Evolutionary conservation across 2,888 invertebrate genomes (phyloP), one percentile per base, ranked within the genome.

Genomic region (Acleris sparsana): DNA sequence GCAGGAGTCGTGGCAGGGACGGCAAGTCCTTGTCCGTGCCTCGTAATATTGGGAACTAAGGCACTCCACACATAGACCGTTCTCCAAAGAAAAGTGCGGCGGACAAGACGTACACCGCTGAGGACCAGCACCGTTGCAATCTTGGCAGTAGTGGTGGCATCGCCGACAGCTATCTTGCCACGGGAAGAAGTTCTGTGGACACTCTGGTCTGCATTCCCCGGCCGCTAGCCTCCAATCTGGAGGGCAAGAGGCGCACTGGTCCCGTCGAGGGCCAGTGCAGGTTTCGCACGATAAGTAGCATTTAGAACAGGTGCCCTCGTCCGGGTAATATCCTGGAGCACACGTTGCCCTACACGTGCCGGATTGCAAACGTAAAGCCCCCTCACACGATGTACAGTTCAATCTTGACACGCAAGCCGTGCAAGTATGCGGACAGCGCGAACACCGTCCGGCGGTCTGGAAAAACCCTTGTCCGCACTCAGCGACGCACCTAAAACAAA

Each of bases 141-240:
- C 97, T 77, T 95, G 95, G 84, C 98, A 98, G 75, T 96, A 96
- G 80, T 97, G 96, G 88, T 97, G 97, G 86, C 98, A 98, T 79
- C 96, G 96, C 73, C 96, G 95, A 81, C 98, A 98, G 60, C 96
- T 96, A 71, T 95, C 96, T 74, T 95, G 94, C 72, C 96, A 96
- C 72, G 96, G 95, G 82, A 96, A 97, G 84, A 96, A 97, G 67
- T 97, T 92, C 78, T 96, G 96, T 1, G 97, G 97, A 83, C 97
- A 97, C 79, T 96, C 96, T 0, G 96, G 96, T 79, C 96, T 94
- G 77, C 97, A 97, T 84, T 97, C 96, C 2, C 97, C 97, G 2
- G 96, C 96, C 5, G 96, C 95, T 69, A 97, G 83, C 81, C 96
- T 95, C 96, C 96, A 97, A 20, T 95, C 96, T 39, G 93, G 93